Evolutionary conservation across 2,888 invertebrate species (phyloP).

Genomic region (Erynnis tages): DNA sequence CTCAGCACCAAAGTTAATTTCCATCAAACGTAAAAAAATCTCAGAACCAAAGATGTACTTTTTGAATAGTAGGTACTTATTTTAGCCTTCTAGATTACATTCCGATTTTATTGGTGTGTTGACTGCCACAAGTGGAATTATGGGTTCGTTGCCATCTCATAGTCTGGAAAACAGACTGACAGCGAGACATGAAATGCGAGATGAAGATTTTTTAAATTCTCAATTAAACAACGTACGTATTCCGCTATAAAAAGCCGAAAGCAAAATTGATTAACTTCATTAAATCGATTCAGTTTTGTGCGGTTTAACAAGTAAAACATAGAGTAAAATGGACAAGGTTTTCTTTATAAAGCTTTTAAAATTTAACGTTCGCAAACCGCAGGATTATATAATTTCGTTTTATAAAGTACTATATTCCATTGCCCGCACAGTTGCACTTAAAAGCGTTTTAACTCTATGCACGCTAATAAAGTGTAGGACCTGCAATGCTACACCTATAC

Average conservation of each 20-base stretch:
- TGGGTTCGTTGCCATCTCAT: constrained; percentile 1
- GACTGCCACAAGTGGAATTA: constrained; percentile 1
- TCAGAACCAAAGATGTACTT: background rate
- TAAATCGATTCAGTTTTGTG: too few species aligned
- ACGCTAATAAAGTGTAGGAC: constrained; percentile 3
- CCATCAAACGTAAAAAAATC: background rate
- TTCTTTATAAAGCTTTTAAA: constrained; percentile 4
- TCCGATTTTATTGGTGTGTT: constrained; percentile 5
- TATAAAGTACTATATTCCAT: constrained; percentile 4
- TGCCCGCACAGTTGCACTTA: constrained; percentile 9
- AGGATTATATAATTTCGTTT: background rate
- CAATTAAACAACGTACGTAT: too few species aligned
- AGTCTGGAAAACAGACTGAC: background rate
- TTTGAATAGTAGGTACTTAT: too few species aligned
- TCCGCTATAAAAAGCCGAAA: too few species aligned
- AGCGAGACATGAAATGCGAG: background rate
- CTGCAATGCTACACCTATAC: background rate
- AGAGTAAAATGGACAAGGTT: background rate
- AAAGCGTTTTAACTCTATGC: constrained; percentile 3
- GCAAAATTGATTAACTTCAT: background rate
- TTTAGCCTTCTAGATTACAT: background rate
- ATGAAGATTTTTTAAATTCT: too few species aligned
- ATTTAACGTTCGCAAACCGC: constrained; percentile 3
- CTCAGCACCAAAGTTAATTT: too few species aligned
- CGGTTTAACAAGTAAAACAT: too few species aligned